Base-by-base conservation (phyloP, 2,113 vertebrate species). In the Rhizomys pruinosus region DNA sequence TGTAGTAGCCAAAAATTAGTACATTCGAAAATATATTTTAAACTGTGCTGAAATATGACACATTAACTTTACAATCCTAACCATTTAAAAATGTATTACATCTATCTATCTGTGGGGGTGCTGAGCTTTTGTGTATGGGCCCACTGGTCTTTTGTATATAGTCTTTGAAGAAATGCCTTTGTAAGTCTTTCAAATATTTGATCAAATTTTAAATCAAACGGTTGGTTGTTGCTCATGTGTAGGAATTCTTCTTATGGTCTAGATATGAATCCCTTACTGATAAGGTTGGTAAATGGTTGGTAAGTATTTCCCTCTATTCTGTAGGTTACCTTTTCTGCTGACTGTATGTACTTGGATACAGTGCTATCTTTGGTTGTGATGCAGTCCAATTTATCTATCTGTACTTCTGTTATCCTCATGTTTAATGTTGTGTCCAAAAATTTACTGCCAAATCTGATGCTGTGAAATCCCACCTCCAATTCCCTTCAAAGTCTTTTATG, bases 121-220 rank as follows among this genome's bases (percentile, higher is more conserved):
- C 1, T 57, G 61, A 25, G 47, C 29, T 22, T 8, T 13, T 84
- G 22, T 84, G n/a, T 37, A 37, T 8, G 32, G 22, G n/a, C 37
- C 87, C 63, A 20, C 0, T 57, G 80, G 29, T 71, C 19, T 47
- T 80, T 2, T 82, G 47, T 69, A 2, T 23, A 23, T 57, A 34
- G 71, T 66, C 61, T 82, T 42, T 34, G 52, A 64, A 92, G 57
- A 95, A 91, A 82, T 23, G 32, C 84, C 47, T 44, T 34, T 59
- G 84, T 37, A n/a, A 59, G 52, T 64, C 55, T 76, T 64, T 69
- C 17, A 52, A 2, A 32, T 12, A 13, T 71, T 37, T 68, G 52
- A 39, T 4, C 7, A 23, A 34, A 16, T 37, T 71, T 59, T 52
- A n/a, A n/a, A n/a, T n/a, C n/a, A n/a, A n/a, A n/a, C n/a, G n/a